A percentile compares a stretch with the other conserved stretches of the same genome.
Conservation (phyloP, 30 jellyfish, hydroid and myxozoan genomes). For the Hydractinia symbiolongicarpus region DNA sequence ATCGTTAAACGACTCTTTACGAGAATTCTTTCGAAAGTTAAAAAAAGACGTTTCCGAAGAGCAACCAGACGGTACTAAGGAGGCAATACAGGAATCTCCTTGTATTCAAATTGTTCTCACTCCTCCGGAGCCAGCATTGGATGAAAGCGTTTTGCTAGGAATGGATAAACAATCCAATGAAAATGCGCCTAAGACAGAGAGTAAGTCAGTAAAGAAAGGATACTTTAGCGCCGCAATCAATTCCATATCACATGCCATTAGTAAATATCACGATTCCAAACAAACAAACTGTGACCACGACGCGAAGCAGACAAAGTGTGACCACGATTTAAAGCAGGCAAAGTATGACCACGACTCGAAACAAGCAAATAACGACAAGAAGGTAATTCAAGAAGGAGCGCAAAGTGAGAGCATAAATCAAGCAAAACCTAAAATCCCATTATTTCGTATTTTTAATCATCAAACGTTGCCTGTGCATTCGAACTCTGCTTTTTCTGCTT, state of each 20-base stretch:
- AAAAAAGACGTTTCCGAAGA: neutral
- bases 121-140: neutral
- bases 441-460: slow-evolving; percentile 1
- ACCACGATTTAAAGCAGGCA: neutral
- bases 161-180: neutral
- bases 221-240: slow-evolving; percentile 18
- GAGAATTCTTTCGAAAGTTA: slow-evolving; percentile 10
- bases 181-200: neutral
- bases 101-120: neutral
- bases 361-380: neutral
- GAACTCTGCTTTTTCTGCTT: slow-evolving; percentile 20
- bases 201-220: slow-evolving; percentile 16
- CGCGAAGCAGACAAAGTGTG: neutral
- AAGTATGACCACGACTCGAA: neutral
- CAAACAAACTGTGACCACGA: neutral
- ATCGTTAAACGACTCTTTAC: slow-evolving; percentile 9
- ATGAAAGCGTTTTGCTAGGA: neutral
- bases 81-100: neutral
- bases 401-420: neutral
- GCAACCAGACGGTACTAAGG: neutral
- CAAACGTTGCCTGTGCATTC: slow-evolving; percentile 18
- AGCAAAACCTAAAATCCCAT: neutral
- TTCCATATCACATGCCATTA: slow-evolving; percentile 18
- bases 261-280: slow-evolving; percentile 5
- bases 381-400: neutral